phyloP scores from a whole-genome alignment of 2,113 vertebrate species.

The Chaenogobius annularis region DNA sequence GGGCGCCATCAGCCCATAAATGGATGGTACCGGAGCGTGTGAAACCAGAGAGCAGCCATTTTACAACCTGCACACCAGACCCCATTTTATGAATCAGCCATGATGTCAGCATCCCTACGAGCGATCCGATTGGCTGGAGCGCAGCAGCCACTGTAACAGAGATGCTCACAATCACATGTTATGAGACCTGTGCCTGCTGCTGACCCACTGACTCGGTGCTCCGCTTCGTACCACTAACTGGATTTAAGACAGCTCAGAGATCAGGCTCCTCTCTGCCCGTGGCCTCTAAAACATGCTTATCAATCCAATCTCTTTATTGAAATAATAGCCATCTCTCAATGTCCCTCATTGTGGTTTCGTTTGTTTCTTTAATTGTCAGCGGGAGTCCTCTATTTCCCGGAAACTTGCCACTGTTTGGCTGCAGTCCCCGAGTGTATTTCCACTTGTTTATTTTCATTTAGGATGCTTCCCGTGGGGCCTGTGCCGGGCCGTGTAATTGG shows the following conservation, averaged over 20 bases:
- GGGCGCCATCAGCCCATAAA: slow-evolving; percentile 73
- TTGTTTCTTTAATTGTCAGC: background rate
- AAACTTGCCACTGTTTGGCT: background rate
- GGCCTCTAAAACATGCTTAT: background rate
- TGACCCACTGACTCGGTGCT: slow-evolving; percentile 59
- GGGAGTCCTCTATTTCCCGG: background rate
- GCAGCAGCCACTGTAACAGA: slow-evolving; percentile 27
- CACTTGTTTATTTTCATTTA: slow-evolving; percentile 30
- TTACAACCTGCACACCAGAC: slow-evolving; percentile 71
- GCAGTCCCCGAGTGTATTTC: slow-evolving; percentile 6
- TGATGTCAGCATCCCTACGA: slow-evolving; percentile 56
- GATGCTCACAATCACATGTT: slow-evolving; percentile 27
- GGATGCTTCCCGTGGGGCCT: slow-evolving; percentile 38
- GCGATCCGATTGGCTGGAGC: slow-evolving; percentile 60
- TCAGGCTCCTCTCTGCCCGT: slow-evolving; percentile 1
- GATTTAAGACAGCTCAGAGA: slow-evolving; percentile 24
- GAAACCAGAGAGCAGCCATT: slow-evolving; percentile 75
- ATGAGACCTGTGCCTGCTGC: slow-evolving; percentile 21
- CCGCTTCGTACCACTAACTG: slow-evolving; percentile 33
- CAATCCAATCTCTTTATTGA: background rate
- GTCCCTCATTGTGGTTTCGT: background rate
- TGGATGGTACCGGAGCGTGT: slow-evolving; percentile 49
- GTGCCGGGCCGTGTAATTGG: slow-evolving; percentile 27
- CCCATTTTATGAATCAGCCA: slow-evolving; percentile 79
- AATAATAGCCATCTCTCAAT: background rate